Conservation (phyloP, 2,888 invertebrate species). For the Caenorhabditis macrosperma region DNA sequence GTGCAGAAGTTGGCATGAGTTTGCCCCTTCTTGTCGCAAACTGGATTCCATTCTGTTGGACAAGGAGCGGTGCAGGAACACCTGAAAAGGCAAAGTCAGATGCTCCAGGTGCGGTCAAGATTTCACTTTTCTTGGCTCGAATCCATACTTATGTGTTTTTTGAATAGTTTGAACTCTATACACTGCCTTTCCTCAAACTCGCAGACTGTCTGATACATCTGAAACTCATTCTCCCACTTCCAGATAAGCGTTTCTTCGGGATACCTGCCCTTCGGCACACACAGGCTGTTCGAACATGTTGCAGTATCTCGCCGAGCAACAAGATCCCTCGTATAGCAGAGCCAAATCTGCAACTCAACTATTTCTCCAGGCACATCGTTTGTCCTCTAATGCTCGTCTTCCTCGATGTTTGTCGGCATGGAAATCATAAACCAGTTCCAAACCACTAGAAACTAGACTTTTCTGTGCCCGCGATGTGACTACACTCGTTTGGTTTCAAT, state of each 20-base stretch:
- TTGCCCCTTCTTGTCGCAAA: constrained; percentile 68
- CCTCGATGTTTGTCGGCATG: constrained; percentile 13
- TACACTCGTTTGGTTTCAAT: neutral
- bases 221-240: no score
- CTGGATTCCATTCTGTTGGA: constrained; percentile 65
- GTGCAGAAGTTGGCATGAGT: constrained; percentile 70
- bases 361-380: constrained; percentile 6
- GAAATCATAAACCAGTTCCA: constrained; percentile 42
- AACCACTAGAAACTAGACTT: constrained; percentile 31
- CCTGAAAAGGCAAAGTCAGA: constrained; percentile 24
- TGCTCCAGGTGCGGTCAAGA: neutral
- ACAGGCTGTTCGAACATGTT: constrained; percentile 67
- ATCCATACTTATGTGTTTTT: constrained; percentile 63
- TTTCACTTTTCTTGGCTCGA: constrained; percentile 55
- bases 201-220: constrained; percentile 66
- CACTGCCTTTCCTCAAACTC: constrained; percentile 68
- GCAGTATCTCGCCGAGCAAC: constrained; percentile 65
- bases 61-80: constrained; percentile 65
- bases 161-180: constrained; percentile 58
- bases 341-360: constrained; percentile 49
- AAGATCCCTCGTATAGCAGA: constrained; percentile 64
- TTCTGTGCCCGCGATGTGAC: constrained; percentile 15
- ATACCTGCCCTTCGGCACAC: constrained; percentile 68
- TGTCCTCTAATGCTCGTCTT: constrained; percentile 16
- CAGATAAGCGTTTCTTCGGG: no score